Percentiles rank a stretch among this genome's conserved stretches.
phyloP scores from a whole-genome alignment of 1,140 invertebrate genomes.

The Pogonomyrmex californicus region DNA sequence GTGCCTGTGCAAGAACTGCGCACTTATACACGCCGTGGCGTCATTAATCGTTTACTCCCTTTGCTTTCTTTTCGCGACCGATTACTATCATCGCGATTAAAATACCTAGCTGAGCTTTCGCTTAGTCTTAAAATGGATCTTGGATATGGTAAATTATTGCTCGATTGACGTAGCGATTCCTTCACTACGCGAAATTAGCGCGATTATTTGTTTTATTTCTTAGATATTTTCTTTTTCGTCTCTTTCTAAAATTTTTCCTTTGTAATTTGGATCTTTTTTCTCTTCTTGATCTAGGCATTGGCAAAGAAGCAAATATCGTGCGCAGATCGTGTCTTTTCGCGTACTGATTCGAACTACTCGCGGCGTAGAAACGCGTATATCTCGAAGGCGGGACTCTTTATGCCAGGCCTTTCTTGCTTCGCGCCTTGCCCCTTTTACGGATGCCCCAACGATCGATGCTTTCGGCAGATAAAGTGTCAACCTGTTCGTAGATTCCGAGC shows the following conservation, averaged over 20 bases:
- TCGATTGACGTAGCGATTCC: not conserved
- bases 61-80: not conserved
- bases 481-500: slow-evolving; percentile 58
- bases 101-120: not conserved
- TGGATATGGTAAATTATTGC: not conserved
- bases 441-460: slow-evolving; percentile 65
- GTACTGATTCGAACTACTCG: slow-evolving; percentile 16
- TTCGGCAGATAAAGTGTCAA: slow-evolving; percentile 71
- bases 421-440: slow-evolving; percentile 69
- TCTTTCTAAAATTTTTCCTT: slow-evolving; percentile 11
- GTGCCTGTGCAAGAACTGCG: slow-evolving; percentile 27
- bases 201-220: not conserved
- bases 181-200: not conserved
- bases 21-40: not conserved
- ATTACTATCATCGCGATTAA: slow-evolving; percentile 10
- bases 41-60: slow-evolving; percentile 17
- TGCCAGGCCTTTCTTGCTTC: slow-evolving; percentile 5
- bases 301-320: slow-evolving; percentile 22
- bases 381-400: slow-evolving; percentile 1
- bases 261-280: not conserved
- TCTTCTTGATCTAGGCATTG: not conserved
- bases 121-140: not conserved
- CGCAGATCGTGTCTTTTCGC: slow-evolving; percentile 11
- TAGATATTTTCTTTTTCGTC: not conserved
- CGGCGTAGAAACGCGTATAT: slow-evolving; percentile 14